Base-by-base conservation (phyloP, 1,140 invertebrate species). In the Zaprionus taronus region DNA sequence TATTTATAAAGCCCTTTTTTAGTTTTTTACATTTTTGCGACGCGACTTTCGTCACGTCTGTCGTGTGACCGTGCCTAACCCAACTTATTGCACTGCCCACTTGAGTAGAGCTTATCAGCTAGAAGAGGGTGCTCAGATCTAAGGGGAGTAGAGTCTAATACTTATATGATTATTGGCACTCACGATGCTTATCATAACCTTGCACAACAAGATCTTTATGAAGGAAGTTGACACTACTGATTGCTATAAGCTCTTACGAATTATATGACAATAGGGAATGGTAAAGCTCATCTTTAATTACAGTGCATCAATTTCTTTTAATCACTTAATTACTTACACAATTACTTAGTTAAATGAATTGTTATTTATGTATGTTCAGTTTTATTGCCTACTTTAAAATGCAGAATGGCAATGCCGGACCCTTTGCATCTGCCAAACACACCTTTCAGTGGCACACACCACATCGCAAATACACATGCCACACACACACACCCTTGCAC, bases 1-100 rank as follows among this genome's bases (percentile, higher is more conserved):
- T 41, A 73, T 65, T 85, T 24, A 55, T 20, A 28, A 31, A 55
- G 47, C 66, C 60, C 58, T 53, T 64, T 74, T 38, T 20, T 31
- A 34, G 26, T 22, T 63, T 62, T 41, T 28, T 31, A 31, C 38
- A 31, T 66, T 85, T 81, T 73, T 74, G 49, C 66, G 73, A 64
- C 77, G 63, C 56, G 77, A 67, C 56, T 53, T 80, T 83, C 77
- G 80, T 80, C 73, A 80, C 78, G 80, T 78, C 41, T 71, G 51
- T 44, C 41, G 24, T 34, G 28, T 36, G 20, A 47, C 14, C 36
- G 24, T n/a, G 66, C n/a, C 22, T 17, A 31, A 58, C 11, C 26
- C 12, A 31, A 56, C 51, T 20, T 66, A 11, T 22, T 36, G 51
- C 51, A 31, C 51, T 26, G 20, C 22, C 28, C 44, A 41, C 67